Base-by-base conservation (phyloP, 2,113 vertebrate species). In the Verasper variegatus region DNA sequence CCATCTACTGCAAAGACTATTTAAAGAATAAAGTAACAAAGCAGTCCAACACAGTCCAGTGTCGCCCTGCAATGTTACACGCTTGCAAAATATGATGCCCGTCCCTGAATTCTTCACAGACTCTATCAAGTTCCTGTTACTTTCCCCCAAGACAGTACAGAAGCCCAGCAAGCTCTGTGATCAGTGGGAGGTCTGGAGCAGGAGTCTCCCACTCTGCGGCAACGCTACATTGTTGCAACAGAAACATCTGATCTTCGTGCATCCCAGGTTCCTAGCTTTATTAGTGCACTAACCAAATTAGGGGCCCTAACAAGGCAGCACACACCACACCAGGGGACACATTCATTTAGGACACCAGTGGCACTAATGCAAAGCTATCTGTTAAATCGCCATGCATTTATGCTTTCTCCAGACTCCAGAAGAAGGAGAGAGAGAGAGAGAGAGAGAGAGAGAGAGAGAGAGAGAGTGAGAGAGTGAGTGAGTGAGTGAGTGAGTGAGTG, bases 261-360 rank as follows among this genome's bases (percentile, higher is more conserved):
- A 71, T 79, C 82, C 82, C 85, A 55, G 78, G 57, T 74, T 89
- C 86, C 86, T 86, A 80, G 81, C 85, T 88, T 85, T 82, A 86
- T 92, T 88, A 92, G 82, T 49, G 74, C 74, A 21, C 84, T 90
- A 91, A 91, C 86, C 78, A 76, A 89, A 91, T 91, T 76, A 90
- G 82, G 64, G 70, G 60, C 73, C 82, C 86, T 91, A 88, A 92
- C 84, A 86, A 86, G 86, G 78, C 80, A 84, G 85, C 61, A 57
- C 83, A 87, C 74, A 83, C 85, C 88, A 87, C 88, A 86, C 90
- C 58, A 27, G 79, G 84, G 83, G 85, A 89, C 66, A 17, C 71
- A 75, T 86, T 89, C 83, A 88, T 91, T 89, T 80, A 86, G 68
- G 75, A 82, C 37, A 26, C 70, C 80, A 72, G 71, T 64, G 21